These are phyloP conservation scores for Phrynocephalus forsythii DNA, from an alignment of 2,797 vertebrate species.

Conservation along the genomic window DNA sequence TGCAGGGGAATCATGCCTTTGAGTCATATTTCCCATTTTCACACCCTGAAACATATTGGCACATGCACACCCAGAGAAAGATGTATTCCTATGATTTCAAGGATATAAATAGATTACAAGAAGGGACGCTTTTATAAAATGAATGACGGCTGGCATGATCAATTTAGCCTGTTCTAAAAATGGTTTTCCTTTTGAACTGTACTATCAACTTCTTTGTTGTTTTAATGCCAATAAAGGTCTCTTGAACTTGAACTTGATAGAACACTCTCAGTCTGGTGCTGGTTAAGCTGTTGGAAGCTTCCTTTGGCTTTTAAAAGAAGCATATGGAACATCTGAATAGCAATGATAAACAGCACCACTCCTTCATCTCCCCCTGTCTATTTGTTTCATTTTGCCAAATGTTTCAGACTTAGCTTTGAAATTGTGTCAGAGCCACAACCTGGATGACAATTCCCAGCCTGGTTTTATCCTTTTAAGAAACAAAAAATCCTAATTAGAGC, in stretches of 20 bases:
- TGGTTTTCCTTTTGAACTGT: too few relatives aligned
- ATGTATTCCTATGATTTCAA: conserved; percentile 56
- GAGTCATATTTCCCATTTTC: too few relatives aligned
- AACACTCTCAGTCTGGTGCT: conserved; percentile 38
- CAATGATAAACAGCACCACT: background rate
- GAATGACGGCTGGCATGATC: conserved; percentile 53
- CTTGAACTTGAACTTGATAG: background rate
- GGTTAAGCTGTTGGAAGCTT: conserved; percentile 31
- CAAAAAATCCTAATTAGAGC: too few relatives aligned
- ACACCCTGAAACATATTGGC: background rate
- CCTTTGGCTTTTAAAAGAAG: conserved; percentile 35
- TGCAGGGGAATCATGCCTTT: too few relatives aligned
- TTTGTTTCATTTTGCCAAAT: conserved; percentile 32
- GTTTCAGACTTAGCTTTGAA: conserved; percentile 14
- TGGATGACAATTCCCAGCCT: background rate
- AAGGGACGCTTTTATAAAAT: conserved; percentile 55
- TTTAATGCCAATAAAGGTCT: too few relatives aligned
- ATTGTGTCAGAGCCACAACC: conserved; percentile 11
- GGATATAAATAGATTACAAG: conserved; percentile 60
- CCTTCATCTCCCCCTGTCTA: background rate
- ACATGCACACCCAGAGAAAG: background rate
- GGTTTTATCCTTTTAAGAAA: background rate
- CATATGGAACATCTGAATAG: conserved; percentile 33
- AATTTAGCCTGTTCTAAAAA: conserved; percentile 60
- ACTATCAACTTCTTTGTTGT: too few relatives aligned